Base-by-base conservation (phyloP, 2,888 invertebrate genomes). In the Chloroclystis v-ata region DNA sequence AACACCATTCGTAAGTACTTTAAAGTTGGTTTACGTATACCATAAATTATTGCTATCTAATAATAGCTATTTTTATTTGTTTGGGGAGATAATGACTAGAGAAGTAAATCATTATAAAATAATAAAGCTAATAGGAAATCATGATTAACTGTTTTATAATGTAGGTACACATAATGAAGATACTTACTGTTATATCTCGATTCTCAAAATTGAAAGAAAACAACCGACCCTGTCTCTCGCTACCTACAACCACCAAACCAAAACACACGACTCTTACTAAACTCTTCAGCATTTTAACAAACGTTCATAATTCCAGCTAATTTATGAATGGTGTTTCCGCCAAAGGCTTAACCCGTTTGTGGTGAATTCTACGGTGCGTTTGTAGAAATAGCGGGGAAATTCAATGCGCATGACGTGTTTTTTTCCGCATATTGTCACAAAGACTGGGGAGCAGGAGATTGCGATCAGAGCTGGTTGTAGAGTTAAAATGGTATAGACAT, bases 121-220 rank as follows among this genome's bases (percentile, higher is more conserved):
- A n/a, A n/a, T n/a, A n/a, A n/a, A n/a, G n/a, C n/a, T n/a, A n/a
- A n/a, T n/a, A n/a, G n/a, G n/a, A n/a, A n/a, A n/a, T n/a, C n/a
- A n/a, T n/a, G n/a, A n/a, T n/a, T n/a, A n/a, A n/a, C n/a, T n/a
- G n/a, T n/a, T n/a, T n/a, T n/a, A n/a, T n/a, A n/a, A n/a, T n/a
- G n/a, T n/a, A n/a, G n/a, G n/a, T n/a, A n/a, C n/a, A n/a, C n/a
- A n/a, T n/a, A n/a, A n/a, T n/a, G 16, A n/a, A n/a, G 6, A 32
- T n/a, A 89, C 90, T 89, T 64, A 91, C 92, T 45, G 72, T 75
- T 35, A 92, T 81, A 54, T 90, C 88, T 8, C 89, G 84, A 9
- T 89, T 78, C 1, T 65, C 37, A 0, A 89, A 82, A 58, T 91
- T 84, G 57, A 92, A 92, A 1, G 89, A 83, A 39, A 92, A 73